Evolutionary conservation across 2,113 vertebrate species (phyloP).

Genomic region (Notechis scutatus): DNA sequence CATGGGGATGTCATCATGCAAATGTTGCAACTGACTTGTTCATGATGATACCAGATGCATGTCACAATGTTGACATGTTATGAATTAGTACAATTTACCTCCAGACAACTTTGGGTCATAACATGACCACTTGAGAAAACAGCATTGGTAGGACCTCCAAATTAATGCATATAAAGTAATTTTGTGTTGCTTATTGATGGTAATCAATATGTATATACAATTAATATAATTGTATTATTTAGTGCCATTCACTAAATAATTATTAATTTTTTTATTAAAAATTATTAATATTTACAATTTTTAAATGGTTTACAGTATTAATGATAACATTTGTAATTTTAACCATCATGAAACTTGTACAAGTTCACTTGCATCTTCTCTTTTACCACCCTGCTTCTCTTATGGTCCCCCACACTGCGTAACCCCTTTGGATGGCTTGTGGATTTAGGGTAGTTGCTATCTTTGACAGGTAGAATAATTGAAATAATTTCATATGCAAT

Average conservation of each 20-base stretch:
- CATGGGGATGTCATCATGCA: neutral
- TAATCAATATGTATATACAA: neutral
- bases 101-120: neutral
- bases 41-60: neutral
- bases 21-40: neutral
- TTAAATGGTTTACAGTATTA: too few species aligned
- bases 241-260: neutral
- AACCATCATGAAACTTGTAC: neutral
- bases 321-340: neutral
- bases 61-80: neutral
- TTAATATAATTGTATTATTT: neutral
- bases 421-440: neutral
- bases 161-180: neutral
- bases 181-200: neutral
- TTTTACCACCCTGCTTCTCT: neutral
- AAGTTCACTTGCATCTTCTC: too few species aligned
- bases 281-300: too few species aligned
- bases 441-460: neutral
- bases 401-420: neutral
- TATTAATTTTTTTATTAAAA: neutral
- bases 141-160: neutral
- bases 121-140: neutral
- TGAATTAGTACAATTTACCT: neutral
- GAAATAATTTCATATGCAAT: neutral
- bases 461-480: slow-evolving; percentile 49